Evolutionary conservation across 1,140 invertebrate species (phyloP).

Genomic region (Saccostrea cuccullata): DNA sequence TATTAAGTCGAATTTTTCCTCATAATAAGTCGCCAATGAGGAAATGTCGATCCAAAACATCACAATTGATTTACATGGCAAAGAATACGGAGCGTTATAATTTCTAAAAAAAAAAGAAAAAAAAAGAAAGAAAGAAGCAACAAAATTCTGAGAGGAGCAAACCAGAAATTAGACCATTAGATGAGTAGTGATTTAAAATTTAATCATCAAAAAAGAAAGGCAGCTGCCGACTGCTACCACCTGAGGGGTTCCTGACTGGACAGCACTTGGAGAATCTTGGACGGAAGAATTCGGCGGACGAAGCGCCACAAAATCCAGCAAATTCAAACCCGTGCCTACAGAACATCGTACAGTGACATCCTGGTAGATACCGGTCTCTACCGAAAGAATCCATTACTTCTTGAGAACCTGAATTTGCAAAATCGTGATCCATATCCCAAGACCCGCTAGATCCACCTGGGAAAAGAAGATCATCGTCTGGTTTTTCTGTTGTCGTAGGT

Average conservation of each 20-base stretch:
- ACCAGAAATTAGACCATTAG: too few species aligned
- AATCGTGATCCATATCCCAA: slow-evolving; percentile 11
- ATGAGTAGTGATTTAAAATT: too few species aligned
- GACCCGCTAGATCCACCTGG: background rate
- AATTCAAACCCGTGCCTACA: background rate
- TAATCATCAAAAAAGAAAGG: slow-evolving; percentile 25
- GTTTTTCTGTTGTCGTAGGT: background rate
- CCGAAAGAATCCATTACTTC: background rate
- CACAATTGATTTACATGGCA: too few species aligned
- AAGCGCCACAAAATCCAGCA: background rate
- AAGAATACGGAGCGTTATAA: too few species aligned
- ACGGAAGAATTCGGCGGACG: slow-evolving; percentile 17
- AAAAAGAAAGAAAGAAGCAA: too few species aligned
- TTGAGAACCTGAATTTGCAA: background rate
- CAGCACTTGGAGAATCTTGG: background rate
- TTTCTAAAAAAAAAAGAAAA: too few species aligned
- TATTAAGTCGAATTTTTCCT: too few species aligned
- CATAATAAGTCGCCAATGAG: too few species aligned
- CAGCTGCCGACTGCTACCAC: background rate
- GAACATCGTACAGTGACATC: slow-evolving; percentile 8
- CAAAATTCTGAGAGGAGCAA: too few species aligned
- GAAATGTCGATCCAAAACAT: too few species aligned
- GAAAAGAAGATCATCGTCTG: background rate
- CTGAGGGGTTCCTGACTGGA: background rate
- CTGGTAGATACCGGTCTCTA: background rate